Conservation (phyloP, 1,140 invertebrate genomes). For the Hormaphis cornu region DNA sequence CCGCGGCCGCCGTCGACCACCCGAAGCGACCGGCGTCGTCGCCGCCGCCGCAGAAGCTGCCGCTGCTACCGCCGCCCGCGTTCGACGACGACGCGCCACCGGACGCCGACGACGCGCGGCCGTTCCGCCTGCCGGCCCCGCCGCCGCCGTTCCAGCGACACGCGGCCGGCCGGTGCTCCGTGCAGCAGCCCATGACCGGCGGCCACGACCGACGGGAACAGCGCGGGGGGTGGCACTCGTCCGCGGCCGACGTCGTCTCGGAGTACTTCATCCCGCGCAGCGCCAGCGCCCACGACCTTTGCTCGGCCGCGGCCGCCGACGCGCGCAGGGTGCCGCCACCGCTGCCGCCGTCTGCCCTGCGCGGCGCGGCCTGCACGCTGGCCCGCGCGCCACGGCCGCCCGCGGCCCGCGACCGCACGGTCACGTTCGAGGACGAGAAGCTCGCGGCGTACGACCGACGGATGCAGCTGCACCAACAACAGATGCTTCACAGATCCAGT, state of each 20-base stretch:
- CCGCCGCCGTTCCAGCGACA: constrained; percentile 50
- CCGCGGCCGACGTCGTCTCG: constrained; percentile 40
- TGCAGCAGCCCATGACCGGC: constrained; percentile 42
- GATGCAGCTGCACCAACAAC: background rate
- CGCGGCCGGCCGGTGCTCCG: constrained; percentile 53
- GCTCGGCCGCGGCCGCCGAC: constrained; percentile 49
- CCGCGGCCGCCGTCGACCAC: constrained; percentile 46
- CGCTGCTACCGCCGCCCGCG: background rate
- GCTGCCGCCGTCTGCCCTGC: constrained; percentile 42
- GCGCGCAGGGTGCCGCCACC: constrained; percentile 48
- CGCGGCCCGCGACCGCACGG: constrained; percentile 57
- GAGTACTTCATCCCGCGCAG: constrained; percentile 74
- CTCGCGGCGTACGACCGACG: background rate
- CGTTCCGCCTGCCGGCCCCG: constrained; percentile 37
- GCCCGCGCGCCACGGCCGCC: constrained; percentile 45
- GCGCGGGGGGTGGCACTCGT: background rate
- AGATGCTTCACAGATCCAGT: background rate
- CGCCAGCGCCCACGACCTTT: constrained; percentile 66
- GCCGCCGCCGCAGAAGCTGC: constrained; percentile 38
- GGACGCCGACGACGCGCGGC: constrained; percentile 50
- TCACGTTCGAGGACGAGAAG: constrained; percentile 66
- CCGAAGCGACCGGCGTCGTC: constrained; percentile 44
- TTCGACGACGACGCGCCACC: background rate
- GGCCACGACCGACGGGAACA: too few species aligned
- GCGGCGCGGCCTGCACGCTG: constrained; percentile 38